phyloP scores from a whole-genome alignment of 2,797 vertebrate genomes.

The Dermochelys coriacea region DNA sequence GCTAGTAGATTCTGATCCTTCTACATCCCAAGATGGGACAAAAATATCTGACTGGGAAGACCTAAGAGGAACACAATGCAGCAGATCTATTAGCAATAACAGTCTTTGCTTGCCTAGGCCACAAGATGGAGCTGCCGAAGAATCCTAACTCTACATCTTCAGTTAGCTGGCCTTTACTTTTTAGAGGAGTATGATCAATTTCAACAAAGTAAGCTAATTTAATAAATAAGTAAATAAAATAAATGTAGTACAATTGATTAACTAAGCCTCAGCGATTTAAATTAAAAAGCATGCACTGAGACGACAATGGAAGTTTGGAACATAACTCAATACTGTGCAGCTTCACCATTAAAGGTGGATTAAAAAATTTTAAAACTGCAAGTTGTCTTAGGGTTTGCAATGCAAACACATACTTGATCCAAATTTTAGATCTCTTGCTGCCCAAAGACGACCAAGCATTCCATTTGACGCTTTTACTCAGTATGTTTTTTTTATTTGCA shows the following conservation, averaged over 20 bases:
- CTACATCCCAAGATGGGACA: slow-evolving; percentile 81
- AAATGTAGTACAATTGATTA: not conserved
- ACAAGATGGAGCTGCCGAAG: slow-evolving; percentile 52
- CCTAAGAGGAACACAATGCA: slow-evolving; percentile 64
- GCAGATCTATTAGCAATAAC: not conserved
- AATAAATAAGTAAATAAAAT: not conserved
- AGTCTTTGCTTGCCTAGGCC: slow-evolving; percentile 15
- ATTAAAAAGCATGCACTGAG: not conserved
- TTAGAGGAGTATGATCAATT: rapidly evolving
- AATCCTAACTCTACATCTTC: not conserved
- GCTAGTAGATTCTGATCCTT: slow-evolving; percentile 84
- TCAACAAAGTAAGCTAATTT: not conserved
- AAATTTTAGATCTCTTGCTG: slow-evolving; percentile 8
- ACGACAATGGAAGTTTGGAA: not conserved
- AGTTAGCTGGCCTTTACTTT: rapidly evolving
- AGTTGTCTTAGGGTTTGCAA: not conserved
- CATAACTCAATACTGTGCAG: not conserved
- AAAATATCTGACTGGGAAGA: slow-evolving; percentile 70
- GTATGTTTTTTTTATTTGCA: not conserved
- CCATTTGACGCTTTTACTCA: not conserved
- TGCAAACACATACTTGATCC: not conserved
- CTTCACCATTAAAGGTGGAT: not conserved
- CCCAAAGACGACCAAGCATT: not conserved
- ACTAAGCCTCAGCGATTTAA: rapidly evolving
- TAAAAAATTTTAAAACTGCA: not conserved